phyloP scores from a whole-genome alignment of 2,797 vertebrate genomes.

The Chelonia mydas region DNA sequence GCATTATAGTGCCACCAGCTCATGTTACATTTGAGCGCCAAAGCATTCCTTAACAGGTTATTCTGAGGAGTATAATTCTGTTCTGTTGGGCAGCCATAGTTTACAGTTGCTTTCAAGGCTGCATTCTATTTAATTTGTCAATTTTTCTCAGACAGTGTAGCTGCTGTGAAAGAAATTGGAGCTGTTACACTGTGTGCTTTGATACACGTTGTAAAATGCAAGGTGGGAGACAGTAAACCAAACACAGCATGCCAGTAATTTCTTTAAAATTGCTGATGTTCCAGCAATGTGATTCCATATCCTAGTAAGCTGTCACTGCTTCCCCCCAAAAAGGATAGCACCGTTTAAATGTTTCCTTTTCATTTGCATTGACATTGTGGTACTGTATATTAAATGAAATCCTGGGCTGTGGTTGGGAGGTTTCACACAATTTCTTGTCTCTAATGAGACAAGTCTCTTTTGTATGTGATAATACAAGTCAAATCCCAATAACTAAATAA shows the following conservation, averaged over 20 bases:
- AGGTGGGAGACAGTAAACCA: constrained; percentile 74
- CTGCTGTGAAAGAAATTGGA: constrained; percentile 80
- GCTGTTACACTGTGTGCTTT: constrained; percentile 74
- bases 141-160: constrained; percentile 72
- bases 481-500: not conserved
- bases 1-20: constrained; percentile 14
- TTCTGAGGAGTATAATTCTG: constrained; percentile 23
- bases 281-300: constrained; percentile 14
- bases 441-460: accelerated
- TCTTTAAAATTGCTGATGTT: constrained; percentile 69
- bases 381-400: constrained; percentile 6
- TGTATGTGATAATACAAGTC: not conserved
- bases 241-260: constrained; percentile 77
- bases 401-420: not conserved
- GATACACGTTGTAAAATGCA: constrained; percentile 77
- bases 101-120: constrained; percentile 67
- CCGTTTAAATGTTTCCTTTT: constrained; percentile 2
- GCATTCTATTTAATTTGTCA: constrained; percentile 79
- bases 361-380: not conserved
- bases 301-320: constrained; percentile 27
- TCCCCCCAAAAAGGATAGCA: not conserved
- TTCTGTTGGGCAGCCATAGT: constrained; percentile 61
- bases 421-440: not conserved
- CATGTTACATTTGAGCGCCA: constrained; percentile 32
- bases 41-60: constrained; percentile 29